These are phyloP conservation scores for Pachycephala philippinensis DNA, from an alignment of 2,113 vertebrate genomes.

Conservation along the genomic window DNA sequence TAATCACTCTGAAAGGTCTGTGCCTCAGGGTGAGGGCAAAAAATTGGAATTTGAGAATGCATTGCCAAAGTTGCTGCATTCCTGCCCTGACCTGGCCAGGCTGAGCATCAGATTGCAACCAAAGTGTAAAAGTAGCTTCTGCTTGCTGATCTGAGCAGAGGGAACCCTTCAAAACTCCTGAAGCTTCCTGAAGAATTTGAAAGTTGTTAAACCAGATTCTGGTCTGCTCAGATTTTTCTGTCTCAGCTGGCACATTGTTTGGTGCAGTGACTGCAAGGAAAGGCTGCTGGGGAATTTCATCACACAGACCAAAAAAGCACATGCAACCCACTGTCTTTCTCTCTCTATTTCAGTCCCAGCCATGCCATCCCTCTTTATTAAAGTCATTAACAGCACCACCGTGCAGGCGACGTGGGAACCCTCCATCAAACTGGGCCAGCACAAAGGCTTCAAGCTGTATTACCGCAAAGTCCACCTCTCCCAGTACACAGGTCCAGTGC, in stretches of 20 bases:
- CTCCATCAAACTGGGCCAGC: constrained; percentile 86
- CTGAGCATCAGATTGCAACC: constrained; percentile 23
- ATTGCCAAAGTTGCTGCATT: neutral
- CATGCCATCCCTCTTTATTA: constrained; percentile 84
- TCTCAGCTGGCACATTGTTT: neutral
- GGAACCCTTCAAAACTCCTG: neutral
- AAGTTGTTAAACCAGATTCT: neutral
- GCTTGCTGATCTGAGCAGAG: neutral
- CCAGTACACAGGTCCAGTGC: constrained; percentile 82
- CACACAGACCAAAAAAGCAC: neutral
- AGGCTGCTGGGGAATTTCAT: neutral
- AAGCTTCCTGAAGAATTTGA: neutral
- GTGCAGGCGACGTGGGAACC: constrained; percentile 89
- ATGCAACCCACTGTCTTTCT: neutral
- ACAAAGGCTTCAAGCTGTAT: constrained; percentile 89
- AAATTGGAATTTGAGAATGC: constrained; percentile 6
- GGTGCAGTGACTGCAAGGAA: neutral
- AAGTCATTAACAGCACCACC: constrained; percentile 83
- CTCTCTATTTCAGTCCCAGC: constrained; percentile 83
- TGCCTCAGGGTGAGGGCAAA: neutral
- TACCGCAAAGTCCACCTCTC: constrained; percentile 85
- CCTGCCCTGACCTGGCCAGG: neutral
- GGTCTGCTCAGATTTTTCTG: neutral
- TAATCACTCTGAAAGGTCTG: constrained; percentile 14
- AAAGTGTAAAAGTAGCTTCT: neutral